A percentile compares a stretch with the other conserved stretches of the same genome.
Evolutionary conservation across 2,888 invertebrate genomes (phyloP).

Genomic region (Eurytoma adleriae): DNA sequence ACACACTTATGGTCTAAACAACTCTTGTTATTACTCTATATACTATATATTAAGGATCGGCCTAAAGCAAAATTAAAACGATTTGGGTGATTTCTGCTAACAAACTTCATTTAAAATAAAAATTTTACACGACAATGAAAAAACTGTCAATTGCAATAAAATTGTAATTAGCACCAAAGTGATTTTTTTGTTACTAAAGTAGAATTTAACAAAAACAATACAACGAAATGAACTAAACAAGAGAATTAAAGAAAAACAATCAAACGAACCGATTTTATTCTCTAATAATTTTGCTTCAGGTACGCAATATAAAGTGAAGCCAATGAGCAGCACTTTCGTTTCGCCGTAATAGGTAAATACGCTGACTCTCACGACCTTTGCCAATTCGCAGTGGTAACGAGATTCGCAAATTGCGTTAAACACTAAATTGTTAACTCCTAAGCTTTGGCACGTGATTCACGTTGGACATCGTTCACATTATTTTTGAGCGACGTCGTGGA

Average conservation of each 20-base stretch:
- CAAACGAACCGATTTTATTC: background rate
- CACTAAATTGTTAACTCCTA: constrained; percentile 57
- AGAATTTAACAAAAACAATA: too few species aligned
- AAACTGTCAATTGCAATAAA: too few species aligned
- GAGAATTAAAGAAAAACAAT: background rate
- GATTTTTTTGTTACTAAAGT: too few species aligned
- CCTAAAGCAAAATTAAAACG: constrained; percentile 45
- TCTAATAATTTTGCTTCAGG: constrained; percentile 43
- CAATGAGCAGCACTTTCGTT: constrained; percentile 27
- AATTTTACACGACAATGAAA: too few species aligned
- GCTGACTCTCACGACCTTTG: constrained; percentile 1
- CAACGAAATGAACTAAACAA: too few species aligned
- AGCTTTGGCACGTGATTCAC: constrained; percentile 75
- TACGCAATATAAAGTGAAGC: constrained; percentile 40
- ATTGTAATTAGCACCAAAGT: too few species aligned
- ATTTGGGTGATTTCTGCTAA: too few species aligned
- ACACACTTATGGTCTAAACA: constrained; percentile 32
- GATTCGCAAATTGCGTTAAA: constrained; percentile 29
- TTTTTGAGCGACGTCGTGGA: constrained; percentile 60
- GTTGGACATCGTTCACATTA: constrained; percentile 64
- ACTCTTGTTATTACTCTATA: constrained; percentile 27
- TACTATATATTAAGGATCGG: constrained; percentile 4
- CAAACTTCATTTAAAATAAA: too few species aligned
- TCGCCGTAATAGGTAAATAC: background rate
- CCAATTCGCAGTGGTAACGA: background rate